phyloP scores from a whole-genome alignment of 2,113 vertebrate genomes.

The Sisor rabdophorus region DNA sequence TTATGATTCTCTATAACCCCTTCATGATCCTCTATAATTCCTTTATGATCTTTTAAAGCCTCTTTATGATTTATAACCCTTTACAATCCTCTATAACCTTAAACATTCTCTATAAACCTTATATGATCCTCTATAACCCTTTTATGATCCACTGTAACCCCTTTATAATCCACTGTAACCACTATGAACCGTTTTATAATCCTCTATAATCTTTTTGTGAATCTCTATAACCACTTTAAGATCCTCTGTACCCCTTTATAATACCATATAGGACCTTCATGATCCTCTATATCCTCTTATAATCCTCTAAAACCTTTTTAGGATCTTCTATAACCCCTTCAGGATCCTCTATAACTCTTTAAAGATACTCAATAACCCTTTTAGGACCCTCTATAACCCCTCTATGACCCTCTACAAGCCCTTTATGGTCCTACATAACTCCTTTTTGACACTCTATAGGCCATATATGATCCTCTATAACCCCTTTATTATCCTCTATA shows the following conservation, averaged over 20 bases:
- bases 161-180: constrained; percentile 47
- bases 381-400: constrained; percentile 17
- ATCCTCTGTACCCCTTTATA: background rate
- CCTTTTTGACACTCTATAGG: too few species aligned
- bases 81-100: constrained; percentile 34
- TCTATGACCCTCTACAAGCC: constrained; percentile 32
- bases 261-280: background rate
- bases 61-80: background rate
- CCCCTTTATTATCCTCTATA: background rate
- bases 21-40: background rate
- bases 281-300: background rate
- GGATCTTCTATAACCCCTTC: background rate
- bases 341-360: constrained; percentile 24
- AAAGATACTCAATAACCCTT: too few species aligned
- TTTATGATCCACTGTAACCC: too few species aligned
- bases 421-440: constrained; percentile 47
- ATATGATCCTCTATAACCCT: constrained; percentile 35
- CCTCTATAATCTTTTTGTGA: too few species aligned
- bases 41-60: background rate
- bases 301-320: too few species aligned
- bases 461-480: background rate
- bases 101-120: constrained; percentile 1
- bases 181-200: too few species aligned
- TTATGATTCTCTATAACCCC: background rate
- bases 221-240: too few species aligned